A percentile compares a stretch with the other conserved stretches of the same genome.
Evolutionary conservation across 2,113 vertebrate species (phyloP).

Genomic region (Aegotheles bennettii): DNA sequence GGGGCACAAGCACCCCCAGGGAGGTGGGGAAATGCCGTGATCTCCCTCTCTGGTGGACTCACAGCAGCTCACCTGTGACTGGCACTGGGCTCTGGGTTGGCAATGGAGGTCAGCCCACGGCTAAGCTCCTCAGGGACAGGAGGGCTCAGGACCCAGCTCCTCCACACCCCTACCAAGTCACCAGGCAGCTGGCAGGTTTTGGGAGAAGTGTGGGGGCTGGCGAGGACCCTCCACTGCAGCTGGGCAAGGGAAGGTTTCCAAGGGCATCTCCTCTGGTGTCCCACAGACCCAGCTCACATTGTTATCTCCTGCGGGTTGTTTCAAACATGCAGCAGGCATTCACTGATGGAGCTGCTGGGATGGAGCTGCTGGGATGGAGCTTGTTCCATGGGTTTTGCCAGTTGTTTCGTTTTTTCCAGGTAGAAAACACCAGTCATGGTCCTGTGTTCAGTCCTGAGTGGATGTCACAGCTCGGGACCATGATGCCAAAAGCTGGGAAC

Average conservation of each 20-base stretch:
- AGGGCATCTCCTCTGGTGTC: background rate
- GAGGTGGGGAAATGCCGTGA: background rate
- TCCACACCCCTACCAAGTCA: background rate
- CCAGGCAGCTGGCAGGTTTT: background rate
- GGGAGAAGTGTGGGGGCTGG: background rate
- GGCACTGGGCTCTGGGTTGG: background rate
- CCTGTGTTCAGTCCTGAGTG: background rate
- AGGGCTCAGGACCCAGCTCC: background rate
- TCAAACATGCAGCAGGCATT: conserved; percentile 16
- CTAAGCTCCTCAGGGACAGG: rapidly evolving
- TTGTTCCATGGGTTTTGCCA: background rate
- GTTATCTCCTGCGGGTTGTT: background rate
- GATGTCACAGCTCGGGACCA: background rate
- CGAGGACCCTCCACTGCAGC: background rate
- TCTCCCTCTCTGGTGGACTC: background rate
- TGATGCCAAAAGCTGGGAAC: conserved; percentile 71
- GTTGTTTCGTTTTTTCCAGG: background rate
- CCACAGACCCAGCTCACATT: background rate
- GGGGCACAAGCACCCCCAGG: background rate
- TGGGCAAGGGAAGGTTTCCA: background rate
- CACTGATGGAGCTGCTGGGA: background rate
- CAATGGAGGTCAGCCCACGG: background rate
- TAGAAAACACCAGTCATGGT: conserved; percentile 11
- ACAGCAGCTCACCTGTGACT: background rate
- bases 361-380: background rate